These are phyloP conservation scores for Vollenhovia emeryi DNA, from an alignment of 1,140 invertebrate genomes.

Conservation along the genomic window DNA sequence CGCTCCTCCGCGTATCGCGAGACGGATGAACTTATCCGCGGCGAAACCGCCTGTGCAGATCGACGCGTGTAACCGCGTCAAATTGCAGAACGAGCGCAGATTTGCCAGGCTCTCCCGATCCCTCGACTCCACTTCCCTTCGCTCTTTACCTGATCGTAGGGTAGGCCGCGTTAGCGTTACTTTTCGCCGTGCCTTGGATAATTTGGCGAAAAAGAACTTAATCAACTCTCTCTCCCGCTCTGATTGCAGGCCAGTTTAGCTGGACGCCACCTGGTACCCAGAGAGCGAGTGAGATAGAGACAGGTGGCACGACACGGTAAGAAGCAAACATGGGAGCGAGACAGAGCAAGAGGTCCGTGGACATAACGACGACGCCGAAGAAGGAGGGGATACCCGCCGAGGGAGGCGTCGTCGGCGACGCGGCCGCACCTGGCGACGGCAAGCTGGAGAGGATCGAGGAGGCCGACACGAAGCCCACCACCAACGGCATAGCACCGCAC, in stretches of 20 bases:
- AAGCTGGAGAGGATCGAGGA: constrained; percentile 91
- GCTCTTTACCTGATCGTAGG: neutral
- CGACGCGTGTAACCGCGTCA: constrained; percentile 19
- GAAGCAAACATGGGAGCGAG: constrained; percentile 90
- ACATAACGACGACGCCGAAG: constrained; percentile 93
- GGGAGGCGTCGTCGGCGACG: constrained; percentile 86
- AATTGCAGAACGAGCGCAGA: neutral
- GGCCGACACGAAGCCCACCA: constrained; percentile 88
- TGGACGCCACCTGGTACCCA: constrained; percentile 58
- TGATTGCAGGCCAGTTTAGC: constrained; percentile 63
- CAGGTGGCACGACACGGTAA: constrained; percentile 48
- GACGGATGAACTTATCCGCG: constrained; percentile 36
- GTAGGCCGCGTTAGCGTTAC: neutral
- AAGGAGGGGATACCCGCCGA: constrained; percentile 87
- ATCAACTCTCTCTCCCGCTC: neutral
- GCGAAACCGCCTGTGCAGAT: constrained; percentile 28
- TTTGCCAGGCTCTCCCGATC: neutral
- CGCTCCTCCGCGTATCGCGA: constrained; percentile 23
- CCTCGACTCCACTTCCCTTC: neutral
- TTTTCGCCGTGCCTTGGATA: neutral
- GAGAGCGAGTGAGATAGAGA: constrained; percentile 60
- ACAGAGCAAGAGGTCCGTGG: constrained; percentile 94
- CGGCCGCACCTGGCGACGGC: constrained; percentile 87
- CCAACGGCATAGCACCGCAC: constrained; percentile 89
- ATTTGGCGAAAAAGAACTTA: neutral